Evolutionary conservation across 1,140 invertebrate species (phyloP), one percentile per base, ranked within the genome.

Genomic region (Drosophila willistoni): DNA sequence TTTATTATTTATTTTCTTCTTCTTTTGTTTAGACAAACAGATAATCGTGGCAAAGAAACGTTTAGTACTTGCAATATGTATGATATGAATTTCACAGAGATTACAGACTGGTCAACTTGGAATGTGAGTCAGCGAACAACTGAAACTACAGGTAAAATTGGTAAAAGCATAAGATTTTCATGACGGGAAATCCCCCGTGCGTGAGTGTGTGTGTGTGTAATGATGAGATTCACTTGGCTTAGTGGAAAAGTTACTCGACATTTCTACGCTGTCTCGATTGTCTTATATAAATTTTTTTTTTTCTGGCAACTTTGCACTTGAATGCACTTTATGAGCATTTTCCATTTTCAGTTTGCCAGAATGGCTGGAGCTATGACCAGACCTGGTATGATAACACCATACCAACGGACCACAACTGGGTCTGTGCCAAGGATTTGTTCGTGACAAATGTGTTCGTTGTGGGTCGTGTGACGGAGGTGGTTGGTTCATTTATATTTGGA

Each of bases 291-390:
- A 22, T 62, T 83, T 82, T 69, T 81, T 6, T 25, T 1, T 25
- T 25, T 25, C 0, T 25, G 77, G 77, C 77, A 91, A 91, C 84
- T 89, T 90, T 90, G 76, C 77, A 86, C 87, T 77, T 70, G 78
- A 87, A 79, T 87, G 85, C 83, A 69, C 71, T 87, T 87, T 73
- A 87, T 77, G 83, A 74, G 12, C 63, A 59, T 65, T 69, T 62
- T 71, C 61, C 56, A 65, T 63, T 68, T 71, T 13, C 78, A 93
- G 93, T 62, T 69, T 94, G 93, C 75, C 91, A 92, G 71, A 70
- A 93, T 78, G 93, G 93, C 25, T 94, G 93, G 92, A 93, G 91
- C 59, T 94, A 93, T 83, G 93, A 94, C 79, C 90, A 66, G 51
- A 93, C 93, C 5, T 94, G 93, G 92, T 94, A 93, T 71, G 79